Evolutionary conservation across 1,140 invertebrate species (phyloP).

Genomic region (Nasonia longicornis): DNA sequence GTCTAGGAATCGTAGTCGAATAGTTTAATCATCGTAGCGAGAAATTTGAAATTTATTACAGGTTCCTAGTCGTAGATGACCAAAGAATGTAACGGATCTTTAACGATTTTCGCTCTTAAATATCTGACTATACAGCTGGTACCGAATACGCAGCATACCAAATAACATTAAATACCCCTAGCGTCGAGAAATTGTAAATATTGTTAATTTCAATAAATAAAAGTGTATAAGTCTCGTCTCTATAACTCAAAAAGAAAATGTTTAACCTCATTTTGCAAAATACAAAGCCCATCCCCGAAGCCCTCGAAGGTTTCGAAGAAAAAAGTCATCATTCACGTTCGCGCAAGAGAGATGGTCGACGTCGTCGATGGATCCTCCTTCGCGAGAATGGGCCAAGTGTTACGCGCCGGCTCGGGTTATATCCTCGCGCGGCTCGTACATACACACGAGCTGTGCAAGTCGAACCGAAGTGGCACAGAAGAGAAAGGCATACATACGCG

Average conservation of each 20-base stretch:
- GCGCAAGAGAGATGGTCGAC: background rate
- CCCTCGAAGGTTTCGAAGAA: background rate
- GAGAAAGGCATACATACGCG: constrained; percentile 65
- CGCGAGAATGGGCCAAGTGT: constrained; percentile 46
- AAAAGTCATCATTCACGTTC: background rate
- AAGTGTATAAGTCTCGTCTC: too few species aligned
- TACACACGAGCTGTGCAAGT: constrained; percentile 2
- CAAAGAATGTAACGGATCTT: background rate
- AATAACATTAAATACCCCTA: too few species aligned
- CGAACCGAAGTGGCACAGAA: constrained; percentile 67
- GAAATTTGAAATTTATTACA: too few species aligned
- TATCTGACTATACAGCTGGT: background rate
- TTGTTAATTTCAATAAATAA: too few species aligned
- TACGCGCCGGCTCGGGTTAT: constrained; percentile 63
- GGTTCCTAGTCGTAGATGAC: background rate
- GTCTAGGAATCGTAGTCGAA: too few species aligned
- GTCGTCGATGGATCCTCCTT: constrained; percentile 7
- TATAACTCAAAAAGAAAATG: too few species aligned
- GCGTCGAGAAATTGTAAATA: too few species aligned
- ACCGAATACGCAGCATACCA: too few species aligned
- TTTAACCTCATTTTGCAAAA: too few species aligned
- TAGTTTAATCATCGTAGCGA: too few species aligned
- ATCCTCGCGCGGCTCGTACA: constrained; percentile 50
- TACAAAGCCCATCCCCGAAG: too few species aligned
- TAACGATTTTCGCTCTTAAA: background rate